Conservation (phyloP, 2,113 vertebrate genomes). For the Chaetops frenatus region DNA sequence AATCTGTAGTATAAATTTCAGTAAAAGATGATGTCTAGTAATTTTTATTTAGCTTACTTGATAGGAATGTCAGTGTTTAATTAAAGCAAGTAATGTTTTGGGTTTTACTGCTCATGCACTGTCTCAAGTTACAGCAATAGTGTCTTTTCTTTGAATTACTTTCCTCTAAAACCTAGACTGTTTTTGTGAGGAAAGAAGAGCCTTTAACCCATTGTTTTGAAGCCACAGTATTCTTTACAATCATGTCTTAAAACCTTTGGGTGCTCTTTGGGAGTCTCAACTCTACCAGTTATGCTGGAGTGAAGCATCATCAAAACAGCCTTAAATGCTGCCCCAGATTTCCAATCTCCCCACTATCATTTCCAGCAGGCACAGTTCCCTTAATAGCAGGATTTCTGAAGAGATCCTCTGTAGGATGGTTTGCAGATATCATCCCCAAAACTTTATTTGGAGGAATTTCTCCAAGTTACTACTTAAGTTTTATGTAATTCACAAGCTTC, state of each 20-base stretch:
- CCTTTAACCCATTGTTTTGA: background rate
- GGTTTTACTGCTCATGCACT: background rate
- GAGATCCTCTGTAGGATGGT: background rate
- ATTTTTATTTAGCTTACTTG: background rate
- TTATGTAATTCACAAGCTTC: background rate
- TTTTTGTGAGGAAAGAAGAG: background rate
- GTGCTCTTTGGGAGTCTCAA: background rate
- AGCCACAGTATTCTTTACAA: background rate
- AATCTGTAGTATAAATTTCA: background rate
- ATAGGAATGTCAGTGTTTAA: background rate
- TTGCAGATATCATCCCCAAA: background rate
- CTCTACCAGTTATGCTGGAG: background rate
- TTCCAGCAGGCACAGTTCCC: background rate
- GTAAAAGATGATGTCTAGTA: background rate
- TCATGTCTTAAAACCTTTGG: background rate
- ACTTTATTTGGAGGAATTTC: background rate
- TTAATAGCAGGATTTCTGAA: background rate
- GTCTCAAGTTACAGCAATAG: background rate
- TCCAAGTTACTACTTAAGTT: background rate
- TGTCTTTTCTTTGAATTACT: background rate
- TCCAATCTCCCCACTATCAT: background rate
- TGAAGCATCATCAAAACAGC: background rate
- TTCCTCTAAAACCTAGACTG: background rate
- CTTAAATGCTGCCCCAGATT: background rate
- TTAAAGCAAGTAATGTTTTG: background rate